Percentiles rank a stretch among this genome's conserved stretches.
phyloP scores from a whole-genome alignment of 1,140 invertebrate genomes.

The Drosophila erecta region DNA sequence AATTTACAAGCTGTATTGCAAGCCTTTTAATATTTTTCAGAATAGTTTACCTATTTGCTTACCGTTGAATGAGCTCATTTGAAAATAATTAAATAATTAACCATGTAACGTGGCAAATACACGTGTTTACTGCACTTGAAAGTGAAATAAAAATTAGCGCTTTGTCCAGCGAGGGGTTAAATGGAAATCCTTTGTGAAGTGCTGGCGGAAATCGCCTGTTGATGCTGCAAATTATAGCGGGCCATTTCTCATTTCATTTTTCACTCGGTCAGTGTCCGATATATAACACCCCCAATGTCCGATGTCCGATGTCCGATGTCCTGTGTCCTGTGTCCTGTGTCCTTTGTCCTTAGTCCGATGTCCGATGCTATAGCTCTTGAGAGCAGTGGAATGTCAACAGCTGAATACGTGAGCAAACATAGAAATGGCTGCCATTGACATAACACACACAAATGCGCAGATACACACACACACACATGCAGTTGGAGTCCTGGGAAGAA shows the following conservation, averaged over 20 bases:
- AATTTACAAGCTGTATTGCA: neutral
- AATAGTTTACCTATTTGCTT: neutral
- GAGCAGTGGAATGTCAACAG: slow-evolving; percentile 74
- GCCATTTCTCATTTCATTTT: slow-evolving; percentile 71
- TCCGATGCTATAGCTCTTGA: slow-evolving; percentile 48
- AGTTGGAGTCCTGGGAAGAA: slow-evolving; percentile 47
- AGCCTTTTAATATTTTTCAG: neutral
- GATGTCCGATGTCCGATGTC: slow-evolving; percentile 11
- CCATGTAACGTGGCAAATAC: neutral
- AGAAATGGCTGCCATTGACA: slow-evolving; percentile 83
- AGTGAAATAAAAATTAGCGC: slow-evolving; percentile 12
- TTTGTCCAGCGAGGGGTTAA: slow-evolving; percentile 27
- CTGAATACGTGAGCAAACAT: slow-evolving; percentile 81
- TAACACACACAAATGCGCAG: slow-evolving; percentile 27
- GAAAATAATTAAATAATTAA: neutral
- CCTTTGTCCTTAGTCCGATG: slow-evolving; percentile 22
- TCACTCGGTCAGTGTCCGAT: slow-evolving; percentile 36
- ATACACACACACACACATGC: slow-evolving; percentile 6
- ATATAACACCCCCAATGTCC: slow-evolving; percentile 8
- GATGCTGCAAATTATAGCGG: slow-evolving; percentile 77
- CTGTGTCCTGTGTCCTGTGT: slow-evolving; percentile 18
- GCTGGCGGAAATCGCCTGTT: slow-evolving; percentile 59
- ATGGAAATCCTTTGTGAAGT: slow-evolving; percentile 25
- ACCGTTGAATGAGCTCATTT: neutral
- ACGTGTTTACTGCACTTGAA: neutral